phyloP scores from a whole-genome alignment of 2,797 vertebrate species.

The Coranthus polyacanthus region DNA sequence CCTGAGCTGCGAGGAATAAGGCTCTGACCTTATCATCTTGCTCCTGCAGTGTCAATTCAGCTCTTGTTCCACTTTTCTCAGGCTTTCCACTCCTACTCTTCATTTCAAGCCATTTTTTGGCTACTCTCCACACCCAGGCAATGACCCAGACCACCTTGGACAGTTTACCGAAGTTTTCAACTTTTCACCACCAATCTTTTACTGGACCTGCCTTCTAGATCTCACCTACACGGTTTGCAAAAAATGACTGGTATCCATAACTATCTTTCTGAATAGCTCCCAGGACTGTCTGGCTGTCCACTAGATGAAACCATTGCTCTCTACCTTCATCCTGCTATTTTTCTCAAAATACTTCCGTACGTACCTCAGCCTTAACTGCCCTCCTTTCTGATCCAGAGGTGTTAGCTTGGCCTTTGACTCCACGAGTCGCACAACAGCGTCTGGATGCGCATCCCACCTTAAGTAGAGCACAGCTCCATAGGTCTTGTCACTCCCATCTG shows the following conservation, averaged over 20 bases:
- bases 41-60: too few relatives aligned
- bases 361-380: conserved; percentile 3
- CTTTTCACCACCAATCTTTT: background rate
- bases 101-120: conserved; percentile 3
- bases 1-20: too few relatives aligned
- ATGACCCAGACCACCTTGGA: background rate
- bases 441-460: background rate
- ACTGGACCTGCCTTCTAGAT: background rate
- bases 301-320: background rate
- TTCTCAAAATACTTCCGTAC: background rate
- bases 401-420: background rate
- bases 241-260: background rate
- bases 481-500: background rate
- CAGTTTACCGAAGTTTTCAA: conserved; percentile 18
- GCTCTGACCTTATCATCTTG: too few relatives aligned
- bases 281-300: background rate
- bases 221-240: background rate
- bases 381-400: conserved; percentile 8
- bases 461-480: conserved; percentile 4
- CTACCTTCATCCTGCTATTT: background rate
- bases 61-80: background rate
- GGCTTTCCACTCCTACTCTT: background rate
- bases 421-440: background rate
- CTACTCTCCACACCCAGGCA: conserved; percentile 24
- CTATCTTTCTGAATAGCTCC: conserved; percentile 6